Base-by-base conservation (phyloP, 2,888 invertebrate genomes). In the Stenchaetothrips biformis region DNA sequence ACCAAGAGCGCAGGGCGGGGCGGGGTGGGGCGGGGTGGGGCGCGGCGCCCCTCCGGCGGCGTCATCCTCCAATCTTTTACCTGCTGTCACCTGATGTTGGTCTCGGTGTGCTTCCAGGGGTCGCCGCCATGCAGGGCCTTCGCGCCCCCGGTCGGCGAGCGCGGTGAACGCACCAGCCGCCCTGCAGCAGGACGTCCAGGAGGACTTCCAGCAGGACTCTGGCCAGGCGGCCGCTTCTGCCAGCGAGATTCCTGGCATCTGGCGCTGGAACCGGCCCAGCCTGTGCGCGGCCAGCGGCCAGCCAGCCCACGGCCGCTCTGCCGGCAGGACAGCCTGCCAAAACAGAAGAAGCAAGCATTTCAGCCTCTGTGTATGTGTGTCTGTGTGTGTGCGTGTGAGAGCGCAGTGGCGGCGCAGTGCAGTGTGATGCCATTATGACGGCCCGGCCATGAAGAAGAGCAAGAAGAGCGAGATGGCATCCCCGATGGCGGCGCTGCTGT, bases 391-490 rank as follows among this genome's bases (percentile, higher is more conserved):
- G 9, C 9, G n/a, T 67, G 53, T 13, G 53, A 0, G 53, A 13
- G 53, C 13, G 53, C 53, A 18, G 18, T 18, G 53, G 53, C n/a
- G 21, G 67, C 2, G 67, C 67, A n/a, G 67, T 67, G 67, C 53
- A 67, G 67, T 67, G 67, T 6, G 18, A 13, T 13, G 67, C 67
- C 67, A 67, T 67, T 67, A 67, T 67, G 67, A 67, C 18, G 67
- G 67, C n/a, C 67, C 21, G 18, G 67, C 67, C 67, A 67, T 67
- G 67, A 67, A 67, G 67, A 67, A 18, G 67, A 67, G 8, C 67
- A 67, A n/a, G 67, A 67, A 18, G 53, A 53, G 18, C 18, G 21
- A 67, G 21, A 67, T 67, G 67, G 67, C 18, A 67, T 21, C n/a
- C 67, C 18, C 18, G 7, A 67, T 67, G 67, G 67, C 67, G 67